Conservation (phyloP, 1,140 invertebrate genomes). For the Procambarus clarkii region DNA sequence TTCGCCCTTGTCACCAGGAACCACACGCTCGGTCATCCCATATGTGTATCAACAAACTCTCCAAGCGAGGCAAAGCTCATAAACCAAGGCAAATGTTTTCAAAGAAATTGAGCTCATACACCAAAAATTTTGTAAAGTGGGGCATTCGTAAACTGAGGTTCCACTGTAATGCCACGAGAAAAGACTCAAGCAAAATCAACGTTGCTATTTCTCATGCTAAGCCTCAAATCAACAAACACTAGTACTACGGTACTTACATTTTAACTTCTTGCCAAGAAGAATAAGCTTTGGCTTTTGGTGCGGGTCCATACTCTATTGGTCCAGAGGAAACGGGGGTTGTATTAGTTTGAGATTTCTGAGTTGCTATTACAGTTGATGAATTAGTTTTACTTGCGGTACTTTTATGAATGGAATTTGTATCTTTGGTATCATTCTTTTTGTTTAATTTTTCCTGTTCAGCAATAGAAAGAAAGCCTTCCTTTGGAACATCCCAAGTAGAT, state of each 20-base stretch:
- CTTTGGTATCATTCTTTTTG: conserved; percentile 71
- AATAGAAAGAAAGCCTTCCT: conserved; percentile 81
- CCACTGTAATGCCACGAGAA: no score
- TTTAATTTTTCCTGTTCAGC: conserved; percentile 80
- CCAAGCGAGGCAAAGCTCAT: no score
- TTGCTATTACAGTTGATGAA: conserved; percentile 66
- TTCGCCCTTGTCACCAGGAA: no score
- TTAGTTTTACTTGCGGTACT: conserved; percentile 73
- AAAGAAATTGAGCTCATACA: no score
- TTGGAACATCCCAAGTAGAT: conserved; percentile 81
- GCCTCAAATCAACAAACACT: no score
- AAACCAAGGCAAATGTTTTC: no score
- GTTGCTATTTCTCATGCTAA: no score
- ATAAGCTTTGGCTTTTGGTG: conserved; percentile 22
- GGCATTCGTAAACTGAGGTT: no score
- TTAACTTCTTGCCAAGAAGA: conserved; percentile 30
- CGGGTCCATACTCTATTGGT: conserved; percentile 29
- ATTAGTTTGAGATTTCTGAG: neutral
- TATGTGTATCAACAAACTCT: no score
- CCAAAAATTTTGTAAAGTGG: no score
- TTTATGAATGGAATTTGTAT: neutral
- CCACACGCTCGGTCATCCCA: no score
- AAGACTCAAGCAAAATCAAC: no score
- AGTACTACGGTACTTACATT: neutral
- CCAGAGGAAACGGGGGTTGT: neutral